Conservation (phyloP, 2,797 vertebrate species). For the Microctenopoma lineatum region DNA sequence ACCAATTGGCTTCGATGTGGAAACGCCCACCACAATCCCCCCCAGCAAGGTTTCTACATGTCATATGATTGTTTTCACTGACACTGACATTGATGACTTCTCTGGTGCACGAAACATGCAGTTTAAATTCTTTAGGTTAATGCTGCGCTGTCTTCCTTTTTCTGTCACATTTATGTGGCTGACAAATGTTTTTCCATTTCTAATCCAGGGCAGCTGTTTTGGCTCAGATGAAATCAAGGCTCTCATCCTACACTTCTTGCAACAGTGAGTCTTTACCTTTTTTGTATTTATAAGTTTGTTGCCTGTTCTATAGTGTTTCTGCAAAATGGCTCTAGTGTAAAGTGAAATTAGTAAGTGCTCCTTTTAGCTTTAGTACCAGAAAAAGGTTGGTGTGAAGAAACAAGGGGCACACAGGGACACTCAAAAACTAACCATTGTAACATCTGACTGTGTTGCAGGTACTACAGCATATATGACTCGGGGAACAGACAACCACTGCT, state of each 20-base stretch:
- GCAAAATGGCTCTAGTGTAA: background rate
- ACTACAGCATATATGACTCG: slow-evolving; percentile 90
- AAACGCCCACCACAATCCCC: slow-evolving; percentile 87
- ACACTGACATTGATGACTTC: background rate
- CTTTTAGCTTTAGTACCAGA: background rate
- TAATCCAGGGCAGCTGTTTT: slow-evolving; percentile 90
- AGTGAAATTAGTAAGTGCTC: too few relatives aligned
- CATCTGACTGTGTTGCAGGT: slow-evolving; percentile 59
- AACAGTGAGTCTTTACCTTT: slow-evolving; percentile 86
- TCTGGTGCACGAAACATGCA: background rate
- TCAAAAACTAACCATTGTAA: background rate
- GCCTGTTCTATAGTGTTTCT: background rate
- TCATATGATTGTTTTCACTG: background rate
- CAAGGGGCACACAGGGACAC: background rate
- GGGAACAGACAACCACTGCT: slow-evolving; percentile 90
- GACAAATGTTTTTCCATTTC: slow-evolving; percentile 22
- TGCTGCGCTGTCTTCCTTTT: background rate
- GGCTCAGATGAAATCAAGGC: slow-evolving; percentile 88
- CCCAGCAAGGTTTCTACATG: slow-evolving; percentile 83
- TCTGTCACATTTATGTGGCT: background rate
- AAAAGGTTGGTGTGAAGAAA: background rate
- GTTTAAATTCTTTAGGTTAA: background rate
- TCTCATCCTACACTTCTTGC: slow-evolving; percentile 88
- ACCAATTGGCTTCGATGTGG: slow-evolving; percentile 91
- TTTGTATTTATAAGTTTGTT: background rate